Conservation (phyloP, 2,888 invertebrate species). For the Sylvicola cinctus region DNA sequence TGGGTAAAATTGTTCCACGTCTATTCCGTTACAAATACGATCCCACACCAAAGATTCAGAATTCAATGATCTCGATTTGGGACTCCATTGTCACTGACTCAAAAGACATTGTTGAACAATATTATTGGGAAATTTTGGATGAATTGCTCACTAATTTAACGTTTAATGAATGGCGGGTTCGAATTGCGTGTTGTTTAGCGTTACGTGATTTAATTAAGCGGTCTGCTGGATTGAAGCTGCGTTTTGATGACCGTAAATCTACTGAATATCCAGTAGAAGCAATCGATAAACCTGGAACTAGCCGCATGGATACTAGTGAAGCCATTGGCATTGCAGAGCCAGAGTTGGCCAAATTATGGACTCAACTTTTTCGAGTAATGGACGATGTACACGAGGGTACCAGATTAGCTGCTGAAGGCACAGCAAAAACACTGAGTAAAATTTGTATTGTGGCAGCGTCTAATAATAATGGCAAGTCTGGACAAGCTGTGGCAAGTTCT, state of each 20-base stretch:
- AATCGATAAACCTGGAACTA: neutral
- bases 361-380: conserved; percentile 70
- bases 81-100: conserved; percentile 70
- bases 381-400: conserved; percentile 89
- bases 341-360: conserved; percentile 35
- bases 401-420: conserved; percentile 48
- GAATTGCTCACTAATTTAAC: conserved; percentile 69
- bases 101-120: conserved; percentile 46
- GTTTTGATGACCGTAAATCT: conserved; percentile 15
- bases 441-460: conserved; percentile 51
- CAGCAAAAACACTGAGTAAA: conserved; percentile 51
- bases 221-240: conserved; percentile 19
- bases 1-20: conserved; percentile 72
- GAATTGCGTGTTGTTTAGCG: conserved; percentile 81
- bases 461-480: conserved; percentile 46
- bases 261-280: neutral
- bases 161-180: conserved; percentile 67
- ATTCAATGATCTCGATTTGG: conserved; percentile 90
- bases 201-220: conserved; percentile 65
- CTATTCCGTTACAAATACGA: conserved; percentile 72
- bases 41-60: conserved; percentile 78
- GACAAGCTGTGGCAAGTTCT: conserved; percentile 45
- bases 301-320: conserved; percentile 4
- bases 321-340: conserved; percentile 21
- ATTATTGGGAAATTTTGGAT: conserved; percentile 31